Base-by-base conservation (phyloP, 2,888 invertebrate genomes). In the Azorinus chamasolen region DNA sequence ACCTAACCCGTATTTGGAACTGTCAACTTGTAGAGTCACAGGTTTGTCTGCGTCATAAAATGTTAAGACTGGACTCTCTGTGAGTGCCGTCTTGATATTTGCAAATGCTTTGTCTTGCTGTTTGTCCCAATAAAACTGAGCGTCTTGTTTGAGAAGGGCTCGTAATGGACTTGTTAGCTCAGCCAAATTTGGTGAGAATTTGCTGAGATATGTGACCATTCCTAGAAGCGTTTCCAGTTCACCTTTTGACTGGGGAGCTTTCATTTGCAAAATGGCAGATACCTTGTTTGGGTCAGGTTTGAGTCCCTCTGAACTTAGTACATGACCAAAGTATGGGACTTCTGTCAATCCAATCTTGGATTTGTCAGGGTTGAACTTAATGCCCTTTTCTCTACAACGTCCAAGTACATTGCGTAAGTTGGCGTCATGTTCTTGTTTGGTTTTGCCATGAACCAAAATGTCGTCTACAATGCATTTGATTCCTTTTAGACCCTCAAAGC, bases 401-500 rank as follows among this genome's bases (percentile, higher is more conserved):
- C 37, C 22, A 1, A 80, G 61, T 14, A 65, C 72, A 8, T 41
- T 43, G 8, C 48, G 54, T 14, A 77, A 39, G 20, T 58, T 69
- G 1, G 22, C 5, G 53, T 78, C 70, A 54, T 78, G 70, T 32
- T 81, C 62, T 46, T 54, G 20, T 18, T 46, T 54, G 5, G 69
- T 64, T 8, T 18, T 16, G 2, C 77, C 78, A 39, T 57, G 54
- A 12, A 78, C 37, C 4, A 80, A 27, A 20, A 74, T 65, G 54
- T 80, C 73, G 41, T 80, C 78, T 10, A 75, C 62, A 24, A n/a
- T n/a, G n/a, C n/a, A n/a, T 24, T n/a, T n/a, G n/a, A n/a, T n/a
- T n/a, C n/a, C n/a, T n/a, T n/a, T n/a, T n/a, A n/a, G n/a, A n/a
- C n/a, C n/a, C n/a, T n/a, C n/a, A n/a, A n/a, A n/a, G n/a, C n/a